Evolutionary conservation across 2,113 vertebrate genomes (phyloP).

Genomic region (Cnemophilus loriae): DNA sequence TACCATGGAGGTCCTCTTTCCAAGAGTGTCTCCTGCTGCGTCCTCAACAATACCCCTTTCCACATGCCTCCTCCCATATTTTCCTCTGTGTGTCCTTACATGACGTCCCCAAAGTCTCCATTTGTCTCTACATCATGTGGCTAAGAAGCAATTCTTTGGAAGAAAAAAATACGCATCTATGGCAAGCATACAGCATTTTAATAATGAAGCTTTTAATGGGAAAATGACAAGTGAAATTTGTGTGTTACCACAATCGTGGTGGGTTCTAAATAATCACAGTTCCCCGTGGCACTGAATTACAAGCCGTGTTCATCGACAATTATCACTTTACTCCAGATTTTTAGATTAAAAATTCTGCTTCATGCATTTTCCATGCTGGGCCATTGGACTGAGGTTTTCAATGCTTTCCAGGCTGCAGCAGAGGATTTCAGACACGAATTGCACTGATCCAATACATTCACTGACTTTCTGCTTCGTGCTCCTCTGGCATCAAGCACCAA

Average conservation of each 20-base stretch:
- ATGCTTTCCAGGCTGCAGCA: neutral
- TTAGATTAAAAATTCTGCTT: neutral
- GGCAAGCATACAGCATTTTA: neutral
- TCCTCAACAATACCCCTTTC: neutral
- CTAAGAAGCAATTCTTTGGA: neutral
- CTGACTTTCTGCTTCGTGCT: neutral
- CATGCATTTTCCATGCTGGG: neutral
- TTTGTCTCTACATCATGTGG: neutral
- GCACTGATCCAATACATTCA: neutral
- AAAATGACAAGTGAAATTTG: neutral
- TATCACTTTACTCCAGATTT: neutral
- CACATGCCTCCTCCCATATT: neutral
- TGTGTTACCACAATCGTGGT: rapidly evolving
- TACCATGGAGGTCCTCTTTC: neutral
- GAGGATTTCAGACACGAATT: neutral
- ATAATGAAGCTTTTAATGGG: neutral
- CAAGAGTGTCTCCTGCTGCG: neutral
- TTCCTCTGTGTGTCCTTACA: neutral
- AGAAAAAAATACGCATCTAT: neutral
- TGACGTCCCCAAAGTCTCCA: rapidly evolving
- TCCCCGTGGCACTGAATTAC: neutral
- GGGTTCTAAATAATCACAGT: neutral
- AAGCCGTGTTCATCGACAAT: neutral
- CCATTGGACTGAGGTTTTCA: rapidly evolving
- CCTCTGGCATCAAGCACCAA: neutral